Percentiles rank a stretch among this genome's conserved stretches.
Evolutionary conservation across 2,113 vertebrate genomes (phyloP).

Genomic region (Calyptommatus sinebrachiatus): DNA sequence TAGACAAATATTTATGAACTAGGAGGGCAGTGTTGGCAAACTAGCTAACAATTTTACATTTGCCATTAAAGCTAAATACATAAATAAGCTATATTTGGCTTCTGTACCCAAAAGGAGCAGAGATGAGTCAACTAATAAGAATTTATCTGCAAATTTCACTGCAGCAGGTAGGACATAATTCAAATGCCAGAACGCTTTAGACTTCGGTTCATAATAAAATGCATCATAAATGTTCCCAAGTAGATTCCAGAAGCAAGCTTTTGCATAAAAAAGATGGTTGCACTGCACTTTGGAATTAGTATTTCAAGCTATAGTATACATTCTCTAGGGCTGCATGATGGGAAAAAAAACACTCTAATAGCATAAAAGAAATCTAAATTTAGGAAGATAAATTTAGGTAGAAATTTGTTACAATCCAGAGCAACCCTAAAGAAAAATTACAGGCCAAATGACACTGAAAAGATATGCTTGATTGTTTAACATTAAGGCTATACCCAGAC

Average conservation of each 20-base stretch:
- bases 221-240: slow-evolving; percentile 10
- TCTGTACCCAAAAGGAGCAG: slow-evolving; percentile 38
- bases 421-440: too few relatives aligned
- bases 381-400: background rate
- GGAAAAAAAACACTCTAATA: background rate
- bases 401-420: too few relatives aligned
- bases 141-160: slow-evolving; percentile 50
- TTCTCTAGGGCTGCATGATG: slow-evolving; percentile 13
- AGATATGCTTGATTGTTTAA: too few relatives aligned
- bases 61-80: slow-evolving; percentile 61
- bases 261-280: slow-evolving; percentile 18
- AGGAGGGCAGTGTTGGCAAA: slow-evolving; percentile 70
- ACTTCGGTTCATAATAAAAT: slow-evolving; percentile 18
- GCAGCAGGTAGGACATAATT: slow-evolving; percentile 38
- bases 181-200: slow-evolving; percentile 30
- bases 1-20: slow-evolving; percentile 79
- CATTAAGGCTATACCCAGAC: too few relatives aligned
- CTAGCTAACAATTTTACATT: slow-evolving; percentile 65
- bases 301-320: slow-evolving; percentile 18
- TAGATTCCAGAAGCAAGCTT: background rate
- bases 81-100: slow-evolving; percentile 56
- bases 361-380: background rate
- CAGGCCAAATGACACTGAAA: too few relatives aligned
- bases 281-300: slow-evolving; percentile 13
- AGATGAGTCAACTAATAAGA: slow-evolving; percentile 40